Evolutionary conservation across 1,140 invertebrate genomes (phyloP).

Genomic region (Drosophila saltans): DNA sequence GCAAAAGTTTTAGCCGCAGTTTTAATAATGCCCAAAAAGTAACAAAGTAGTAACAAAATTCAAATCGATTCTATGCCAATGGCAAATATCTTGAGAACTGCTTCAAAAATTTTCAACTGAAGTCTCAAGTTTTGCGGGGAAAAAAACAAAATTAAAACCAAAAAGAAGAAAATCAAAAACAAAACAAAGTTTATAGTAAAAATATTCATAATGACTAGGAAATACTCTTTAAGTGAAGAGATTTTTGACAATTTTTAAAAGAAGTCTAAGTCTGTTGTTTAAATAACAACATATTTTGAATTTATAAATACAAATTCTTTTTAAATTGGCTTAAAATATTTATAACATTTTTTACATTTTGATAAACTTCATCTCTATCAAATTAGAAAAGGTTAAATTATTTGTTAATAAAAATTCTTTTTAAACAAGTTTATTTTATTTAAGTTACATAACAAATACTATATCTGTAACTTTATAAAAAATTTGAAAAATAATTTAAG

Average conservation of each 20-base stretch:
- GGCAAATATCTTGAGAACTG: conserved; percentile 66
- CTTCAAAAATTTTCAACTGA: conserved; percentile 61
- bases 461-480: no score
- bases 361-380: no score
- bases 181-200: conserved; percentile 21
- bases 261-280: no score
- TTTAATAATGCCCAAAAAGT: conserved; percentile 61
- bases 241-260: neutral
- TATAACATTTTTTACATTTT: no score
- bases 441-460: no score
- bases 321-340: no score
- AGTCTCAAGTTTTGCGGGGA: conserved; percentile 35
- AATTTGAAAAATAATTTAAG: no score
- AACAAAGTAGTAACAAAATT: conserved; percentile 53
- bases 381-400: no score
- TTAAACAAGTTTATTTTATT: no score
- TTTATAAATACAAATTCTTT: no score
- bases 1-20: conserved; percentile 64
- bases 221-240: neutral
- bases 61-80: conserved; percentile 65
- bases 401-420: no score
- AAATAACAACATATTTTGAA: no score
- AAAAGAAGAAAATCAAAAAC: conserved; percentile 65
- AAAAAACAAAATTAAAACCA: conserved; percentile 43
- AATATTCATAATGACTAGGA: neutral